Percentiles rank a stretch among this genome's conserved stretches.
phyloP scores from a whole-genome alignment of 2,888 invertebrate genomes.

The Athrips mouffetella region DNA sequence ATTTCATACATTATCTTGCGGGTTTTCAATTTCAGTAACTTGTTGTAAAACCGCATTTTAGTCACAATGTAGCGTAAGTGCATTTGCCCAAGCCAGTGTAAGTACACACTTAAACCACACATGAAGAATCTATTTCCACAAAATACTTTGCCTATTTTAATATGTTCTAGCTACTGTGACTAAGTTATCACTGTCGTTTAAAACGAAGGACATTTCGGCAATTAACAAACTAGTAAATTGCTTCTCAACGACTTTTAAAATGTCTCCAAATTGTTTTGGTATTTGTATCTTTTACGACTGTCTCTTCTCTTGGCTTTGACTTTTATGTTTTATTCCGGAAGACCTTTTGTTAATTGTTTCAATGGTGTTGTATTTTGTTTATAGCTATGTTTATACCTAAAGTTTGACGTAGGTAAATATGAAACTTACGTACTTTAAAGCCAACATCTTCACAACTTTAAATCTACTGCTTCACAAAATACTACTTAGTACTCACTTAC shows the following conservation, averaged over 20 bases:
- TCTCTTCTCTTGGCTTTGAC: background rate
- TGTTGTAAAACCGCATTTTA: background rate
- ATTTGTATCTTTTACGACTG: slow-evolving; percentile 5
- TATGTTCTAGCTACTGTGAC: slow-evolving; percentile 6
- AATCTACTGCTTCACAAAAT: too few species aligned
- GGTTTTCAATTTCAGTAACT: background rate
- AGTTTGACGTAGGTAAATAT: too few species aligned
- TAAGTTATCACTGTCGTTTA: slow-evolving; percentile 18
- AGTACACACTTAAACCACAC: background rate
- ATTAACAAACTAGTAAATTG: slow-evolving; percentile 17
- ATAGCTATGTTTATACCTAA: too few species aligned
- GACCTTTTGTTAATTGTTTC: background rate
- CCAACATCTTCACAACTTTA: too few species aligned
- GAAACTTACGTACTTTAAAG: too few species aligned
- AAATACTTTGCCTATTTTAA: too few species aligned
- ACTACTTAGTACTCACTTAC: too few species aligned
- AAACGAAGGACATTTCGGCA: slow-evolving; percentile 18
- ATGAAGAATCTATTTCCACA: background rate
- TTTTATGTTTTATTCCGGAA: background rate
- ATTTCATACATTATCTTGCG: background rate
- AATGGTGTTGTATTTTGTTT: too few species aligned
- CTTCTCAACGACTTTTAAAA: slow-evolving; percentile 9
- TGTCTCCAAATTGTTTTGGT: slow-evolving; percentile 1
- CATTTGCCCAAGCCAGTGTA: background rate
- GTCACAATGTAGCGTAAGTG: background rate